Evolutionary conservation across 2,113 vertebrate species (phyloP).

Genomic region (Garra rufa): DNA sequence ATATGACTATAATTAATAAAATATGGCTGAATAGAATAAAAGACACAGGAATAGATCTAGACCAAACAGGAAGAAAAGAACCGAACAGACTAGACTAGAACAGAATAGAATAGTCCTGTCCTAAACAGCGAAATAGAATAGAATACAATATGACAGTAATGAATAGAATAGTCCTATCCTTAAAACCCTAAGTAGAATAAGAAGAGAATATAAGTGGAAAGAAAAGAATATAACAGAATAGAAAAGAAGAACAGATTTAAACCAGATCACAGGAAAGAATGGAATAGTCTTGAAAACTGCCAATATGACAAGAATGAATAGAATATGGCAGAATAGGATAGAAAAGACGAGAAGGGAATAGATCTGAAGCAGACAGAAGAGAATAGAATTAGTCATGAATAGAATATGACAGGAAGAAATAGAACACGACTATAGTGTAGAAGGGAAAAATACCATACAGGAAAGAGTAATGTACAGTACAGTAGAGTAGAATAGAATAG

Average conservation of each 20-base stretch:
- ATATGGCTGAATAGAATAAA: no score
- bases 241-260: neutral
- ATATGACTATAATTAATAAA: no score
- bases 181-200: neutral
- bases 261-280: neutral
- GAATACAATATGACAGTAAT: neutral
- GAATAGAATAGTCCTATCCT: neutral
- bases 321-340: neutral
- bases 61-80: no score
- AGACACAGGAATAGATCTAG: no score
- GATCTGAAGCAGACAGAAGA: no score
- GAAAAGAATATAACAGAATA: neutral
- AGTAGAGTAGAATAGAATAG: no score
- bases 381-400: no score
- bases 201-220: neutral
- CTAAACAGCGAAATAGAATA: neutral
- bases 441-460: no score
- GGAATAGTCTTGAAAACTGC: neutral
- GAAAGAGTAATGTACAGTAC: no score
- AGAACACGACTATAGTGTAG: no score
- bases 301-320: neutral
- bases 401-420: no score
- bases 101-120: neutral
- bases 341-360: no score
- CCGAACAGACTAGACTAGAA: neutral